Evolutionary conservation across 37 sponge, comb jelly and placozoan species (phyloP).

Genomic region (Crambe crambe): DNA sequence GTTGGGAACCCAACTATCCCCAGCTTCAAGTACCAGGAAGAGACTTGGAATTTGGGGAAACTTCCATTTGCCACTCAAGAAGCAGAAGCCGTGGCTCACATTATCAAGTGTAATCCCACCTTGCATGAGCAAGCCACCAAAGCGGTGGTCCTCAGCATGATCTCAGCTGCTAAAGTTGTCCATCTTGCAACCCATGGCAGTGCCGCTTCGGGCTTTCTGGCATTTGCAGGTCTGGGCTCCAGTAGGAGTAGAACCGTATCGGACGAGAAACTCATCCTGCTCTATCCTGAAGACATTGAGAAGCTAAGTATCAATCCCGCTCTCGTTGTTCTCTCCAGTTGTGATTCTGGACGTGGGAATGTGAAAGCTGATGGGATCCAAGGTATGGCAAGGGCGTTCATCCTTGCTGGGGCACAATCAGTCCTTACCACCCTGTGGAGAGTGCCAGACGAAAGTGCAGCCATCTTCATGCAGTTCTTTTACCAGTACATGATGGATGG

Average conservation of each 20-base stretch:
- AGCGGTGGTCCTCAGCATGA: slow-evolving; percentile 33
- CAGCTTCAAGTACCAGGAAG: slow-evolving; percentile 31
- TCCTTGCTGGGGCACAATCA: slow-evolving; percentile 82
- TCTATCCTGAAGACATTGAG: slow-evolving; percentile 76
- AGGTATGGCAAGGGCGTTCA: slow-evolving; percentile 78
- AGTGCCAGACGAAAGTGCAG: slow-evolving; percentile 81
- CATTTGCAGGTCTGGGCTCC: slow-evolving; percentile 41
- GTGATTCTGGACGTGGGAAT: slow-evolving; percentile 67
- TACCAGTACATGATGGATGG: slow-evolving; percentile 80
- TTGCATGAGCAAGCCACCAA: slow-evolving; percentile 73
- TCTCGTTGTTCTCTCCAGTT: slow-evolving; percentile 78
- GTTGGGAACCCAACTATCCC: slow-evolving; percentile 79
- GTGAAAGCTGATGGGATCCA: slow-evolving; percentile 81
- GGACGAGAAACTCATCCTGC: slow-evolving; percentile 37
- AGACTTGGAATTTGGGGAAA: slow-evolving; percentile 58
- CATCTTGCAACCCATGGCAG: slow-evolving; percentile 81
- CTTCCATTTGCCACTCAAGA: slow-evolving; percentile 68
- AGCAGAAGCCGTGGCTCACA: slow-evolving; percentile 62
- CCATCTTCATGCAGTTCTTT: slow-evolving; percentile 82
- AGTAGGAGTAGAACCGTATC: background rate
- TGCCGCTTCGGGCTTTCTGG: slow-evolving; percentile 64
- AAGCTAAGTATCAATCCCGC: slow-evolving; percentile 57
- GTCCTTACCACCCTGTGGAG: slow-evolving; percentile 80
- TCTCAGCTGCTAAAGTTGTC: slow-evolving; percentile 52
- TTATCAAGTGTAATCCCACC: slow-evolving; percentile 42